Conservation (phyloP, 2,888 invertebrate genomes). For the Apamea anceps region DNA sequence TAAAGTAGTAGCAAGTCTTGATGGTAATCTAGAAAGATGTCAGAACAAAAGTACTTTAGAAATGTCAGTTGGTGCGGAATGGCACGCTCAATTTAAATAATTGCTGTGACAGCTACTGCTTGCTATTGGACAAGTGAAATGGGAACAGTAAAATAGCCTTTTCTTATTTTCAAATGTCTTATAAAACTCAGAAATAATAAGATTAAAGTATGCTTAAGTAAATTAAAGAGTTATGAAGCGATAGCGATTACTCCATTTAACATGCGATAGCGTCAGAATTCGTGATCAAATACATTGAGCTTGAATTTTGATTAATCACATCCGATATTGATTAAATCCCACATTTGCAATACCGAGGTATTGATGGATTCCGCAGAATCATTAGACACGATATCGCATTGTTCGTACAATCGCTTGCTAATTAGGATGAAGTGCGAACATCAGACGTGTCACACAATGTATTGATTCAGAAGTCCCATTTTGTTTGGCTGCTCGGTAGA, state of each 20-base stretch:
- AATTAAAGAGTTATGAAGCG: constrained; percentile 2
- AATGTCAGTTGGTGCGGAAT: constrained; percentile 19
- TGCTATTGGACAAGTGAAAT: constrained; percentile 24
- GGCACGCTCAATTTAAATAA: constrained; percentile 47
- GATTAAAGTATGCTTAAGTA: not conserved
- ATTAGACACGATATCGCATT: constrained; percentile 24
- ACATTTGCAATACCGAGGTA: constrained; percentile 7
- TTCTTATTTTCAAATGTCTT: constrained; percentile 27
- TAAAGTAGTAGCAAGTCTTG: constrained; percentile 29
- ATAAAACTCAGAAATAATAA: constrained; percentile 1
- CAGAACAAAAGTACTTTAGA: constrained; percentile 33
- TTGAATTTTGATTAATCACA: constrained; percentile 34
- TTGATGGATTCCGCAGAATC: constrained; percentile 15
- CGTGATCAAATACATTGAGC: constrained; percentile 29
- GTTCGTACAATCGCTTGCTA: constrained; percentile 23
- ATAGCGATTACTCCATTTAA: not conserved
- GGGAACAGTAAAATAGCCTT: constrained; percentile 12
- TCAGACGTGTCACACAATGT: not conserved
- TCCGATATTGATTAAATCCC: constrained; percentile 29
- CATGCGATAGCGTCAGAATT: constrained; percentile 1
- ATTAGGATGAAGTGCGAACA: constrained; percentile 30
- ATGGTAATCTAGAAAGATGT: constrained; percentile 28
- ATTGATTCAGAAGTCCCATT: constrained; percentile 7
- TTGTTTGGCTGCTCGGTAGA: not conserved
- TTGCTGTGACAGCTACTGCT: constrained; percentile 26